Conservation (phyloP, 2,888 invertebrate species). For the Lamproptera curius region DNA sequence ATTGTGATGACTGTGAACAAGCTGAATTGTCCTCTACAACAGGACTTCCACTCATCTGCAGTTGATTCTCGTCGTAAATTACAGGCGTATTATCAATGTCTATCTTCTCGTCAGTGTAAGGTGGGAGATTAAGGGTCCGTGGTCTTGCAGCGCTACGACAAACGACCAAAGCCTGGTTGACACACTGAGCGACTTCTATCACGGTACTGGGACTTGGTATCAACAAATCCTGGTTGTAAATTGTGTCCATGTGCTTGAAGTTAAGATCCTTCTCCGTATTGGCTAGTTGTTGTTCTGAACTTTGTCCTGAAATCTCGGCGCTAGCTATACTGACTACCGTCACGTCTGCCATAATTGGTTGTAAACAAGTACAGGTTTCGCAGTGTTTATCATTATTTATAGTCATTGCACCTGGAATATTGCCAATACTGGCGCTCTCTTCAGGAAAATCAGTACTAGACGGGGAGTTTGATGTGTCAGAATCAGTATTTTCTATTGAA, state of each 20-base stretch:
- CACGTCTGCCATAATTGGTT: background rate
- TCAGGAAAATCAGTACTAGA: background rate
- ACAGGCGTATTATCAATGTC: conserved; percentile 19
- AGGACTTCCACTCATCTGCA: conserved; percentile 20
- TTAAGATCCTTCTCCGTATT: conserved; percentile 20
- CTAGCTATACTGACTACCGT: background rate
- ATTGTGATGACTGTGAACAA: background rate
- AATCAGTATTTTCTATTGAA: background rate
- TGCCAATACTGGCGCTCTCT: no score
- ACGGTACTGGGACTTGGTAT: conserved; percentile 4
- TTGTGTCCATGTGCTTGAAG: conserved; percentile 25
- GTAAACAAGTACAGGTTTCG: background rate
- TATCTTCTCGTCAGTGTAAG: conserved; percentile 4
- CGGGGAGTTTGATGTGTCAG: background rate
- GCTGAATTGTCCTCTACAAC: conserved; percentile 11
- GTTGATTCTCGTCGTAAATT: conserved; percentile 26
- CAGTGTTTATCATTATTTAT: background rate
- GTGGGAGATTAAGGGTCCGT: background rate
- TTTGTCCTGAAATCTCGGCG: background rate
- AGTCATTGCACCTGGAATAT: no score
- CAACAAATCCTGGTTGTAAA: conserved; percentile 25
- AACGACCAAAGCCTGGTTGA: background rate
- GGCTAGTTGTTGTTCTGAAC: background rate
- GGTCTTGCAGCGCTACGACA: background rate
- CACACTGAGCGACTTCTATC: conserved; percentile 15